Conservation (phyloP, 2,888 invertebrate genomes). For the Caenorhabditis parvicauda region DNA sequence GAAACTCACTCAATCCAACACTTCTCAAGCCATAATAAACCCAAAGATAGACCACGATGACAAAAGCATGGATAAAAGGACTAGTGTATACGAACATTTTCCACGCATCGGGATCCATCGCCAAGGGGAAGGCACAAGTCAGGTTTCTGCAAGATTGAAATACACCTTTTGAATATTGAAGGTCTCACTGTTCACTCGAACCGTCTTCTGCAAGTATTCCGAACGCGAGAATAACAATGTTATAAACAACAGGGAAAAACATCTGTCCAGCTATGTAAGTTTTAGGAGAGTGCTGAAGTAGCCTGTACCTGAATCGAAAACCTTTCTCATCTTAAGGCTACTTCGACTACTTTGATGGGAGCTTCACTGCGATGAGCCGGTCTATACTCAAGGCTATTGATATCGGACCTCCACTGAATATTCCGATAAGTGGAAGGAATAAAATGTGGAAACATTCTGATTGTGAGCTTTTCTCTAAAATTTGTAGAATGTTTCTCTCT, state of each 20-base stretch:
- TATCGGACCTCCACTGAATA: conserved; percentile 25
- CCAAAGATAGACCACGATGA: conserved; percentile 16
- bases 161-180: background rate
- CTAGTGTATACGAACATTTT: conserved; percentile 27
- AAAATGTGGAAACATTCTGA: conserved; percentile 26
- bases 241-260: conserved; percentile 20
- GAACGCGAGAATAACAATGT: conserved; percentile 15
- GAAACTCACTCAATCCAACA: conserved; percentile 24
- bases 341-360: conserved; percentile 17
- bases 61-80: conserved; percentile 15
- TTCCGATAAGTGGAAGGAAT: conserved; percentile 19
- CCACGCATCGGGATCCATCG: conserved; percentile 19
- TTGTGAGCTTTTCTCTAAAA: conserved; percentile 22
- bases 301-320: too few species aligned
- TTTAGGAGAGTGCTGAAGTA: conserved; percentile 24
- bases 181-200: conserved; percentile 9
- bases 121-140: conserved; percentile 20
- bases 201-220: conserved; percentile 15
- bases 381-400: conserved; percentile 31
- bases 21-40: conserved; percentile 20
- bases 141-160: conserved; percentile 17
- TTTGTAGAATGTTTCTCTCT: too few species aligned
- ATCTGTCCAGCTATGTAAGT: conserved; percentile 20
- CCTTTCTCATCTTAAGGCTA: conserved; percentile 17
- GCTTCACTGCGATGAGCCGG: conserved; percentile 28